Percentiles rank a stretch among this genome's conserved stretches.
phyloP scores from a whole-genome alignment of 2,113 vertebrate species.

The Dunckerocampus dactyliophorus region DNA sequence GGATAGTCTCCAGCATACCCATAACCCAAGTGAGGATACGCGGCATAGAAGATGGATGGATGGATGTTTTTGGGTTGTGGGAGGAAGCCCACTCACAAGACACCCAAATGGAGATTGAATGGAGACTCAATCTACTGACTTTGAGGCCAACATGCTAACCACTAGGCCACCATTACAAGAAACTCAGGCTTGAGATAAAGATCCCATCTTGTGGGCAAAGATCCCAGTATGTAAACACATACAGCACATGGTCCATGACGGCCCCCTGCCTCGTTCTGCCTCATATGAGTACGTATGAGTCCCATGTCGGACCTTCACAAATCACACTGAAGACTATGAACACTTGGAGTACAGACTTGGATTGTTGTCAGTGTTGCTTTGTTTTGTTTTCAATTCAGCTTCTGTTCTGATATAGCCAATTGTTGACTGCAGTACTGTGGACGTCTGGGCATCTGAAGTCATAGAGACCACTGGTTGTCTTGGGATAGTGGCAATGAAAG shows the following conservation, averaged over 20 bases:
- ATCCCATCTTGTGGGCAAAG: neutral
- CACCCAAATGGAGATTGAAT: too few relatives aligned
- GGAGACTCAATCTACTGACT: too few relatives aligned
- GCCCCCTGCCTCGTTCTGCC: neutral
- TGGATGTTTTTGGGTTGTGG: too few relatives aligned
- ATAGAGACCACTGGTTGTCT: neutral
- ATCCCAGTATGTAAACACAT: conserved; percentile 2
- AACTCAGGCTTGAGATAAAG: too few relatives aligned
- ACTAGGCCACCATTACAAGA: too few relatives aligned
- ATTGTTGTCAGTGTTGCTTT: neutral
- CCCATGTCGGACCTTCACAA: neutral
- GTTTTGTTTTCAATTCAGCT: neutral
- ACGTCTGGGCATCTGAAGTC: neutral
- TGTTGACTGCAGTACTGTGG: neutral
- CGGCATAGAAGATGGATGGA: too few relatives aligned
- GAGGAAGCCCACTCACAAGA: too few relatives aligned
- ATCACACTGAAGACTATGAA: neutral
- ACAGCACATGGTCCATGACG: neutral
- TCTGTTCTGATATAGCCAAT: neutral
- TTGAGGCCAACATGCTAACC: too few relatives aligned
- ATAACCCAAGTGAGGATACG: too few relatives aligned
- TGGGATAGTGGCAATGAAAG: neutral
- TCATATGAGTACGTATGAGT: neutral
- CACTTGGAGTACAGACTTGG: conserved; percentile 3
- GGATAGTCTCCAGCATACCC: too few relatives aligned